Conservation (phyloP, 2,797 vertebrate genomes). For the Rhinophrynus dorsalis region DNA sequence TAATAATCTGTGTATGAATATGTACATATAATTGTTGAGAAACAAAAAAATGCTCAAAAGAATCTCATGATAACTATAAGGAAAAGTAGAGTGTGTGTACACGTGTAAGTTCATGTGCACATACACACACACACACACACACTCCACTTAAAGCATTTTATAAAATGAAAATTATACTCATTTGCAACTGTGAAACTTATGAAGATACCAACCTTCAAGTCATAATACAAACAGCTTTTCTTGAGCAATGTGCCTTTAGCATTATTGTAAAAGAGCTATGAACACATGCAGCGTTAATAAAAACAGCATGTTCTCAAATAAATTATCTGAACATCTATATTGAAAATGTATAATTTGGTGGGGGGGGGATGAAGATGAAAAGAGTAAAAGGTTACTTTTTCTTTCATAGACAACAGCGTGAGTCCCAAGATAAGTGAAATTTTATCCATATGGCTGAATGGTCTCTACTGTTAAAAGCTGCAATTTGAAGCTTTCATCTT, state of each 20-base stretch:
- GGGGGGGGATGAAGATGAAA: background rate
- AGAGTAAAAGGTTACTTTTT: conserved; percentile 36
- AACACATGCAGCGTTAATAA: conserved; percentile 34
- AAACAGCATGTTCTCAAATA: conserved; percentile 32
- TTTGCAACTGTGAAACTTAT: background rate
- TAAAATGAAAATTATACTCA: conserved; percentile 1
- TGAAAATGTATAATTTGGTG: conserved; percentile 31
- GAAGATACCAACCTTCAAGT: conserved; percentile 10
- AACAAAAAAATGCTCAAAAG: too few species aligned
- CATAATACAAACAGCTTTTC: conserved; percentile 27
- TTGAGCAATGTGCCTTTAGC: background rate
- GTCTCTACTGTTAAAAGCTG: conserved; percentile 37
- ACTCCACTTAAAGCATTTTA: too few species aligned
- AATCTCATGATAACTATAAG: too few species aligned
- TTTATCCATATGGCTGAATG: conserved; percentile 28
- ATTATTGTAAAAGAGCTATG: conserved; percentile 20
- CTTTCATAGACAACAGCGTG: conserved; percentile 43
- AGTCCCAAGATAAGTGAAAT: conserved; percentile 29
- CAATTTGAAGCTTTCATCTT: conserved; percentile 42
- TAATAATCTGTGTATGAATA: too few species aligned
- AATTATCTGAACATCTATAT: conserved; percentile 35
- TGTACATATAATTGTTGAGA: too few species aligned
- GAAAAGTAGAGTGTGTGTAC: background rate
- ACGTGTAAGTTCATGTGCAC: too few species aligned
- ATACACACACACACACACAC: too few species aligned